Conservation (phyloP, 2,888 invertebrate genomes). For the Acanthopleura granulata region DNA sequence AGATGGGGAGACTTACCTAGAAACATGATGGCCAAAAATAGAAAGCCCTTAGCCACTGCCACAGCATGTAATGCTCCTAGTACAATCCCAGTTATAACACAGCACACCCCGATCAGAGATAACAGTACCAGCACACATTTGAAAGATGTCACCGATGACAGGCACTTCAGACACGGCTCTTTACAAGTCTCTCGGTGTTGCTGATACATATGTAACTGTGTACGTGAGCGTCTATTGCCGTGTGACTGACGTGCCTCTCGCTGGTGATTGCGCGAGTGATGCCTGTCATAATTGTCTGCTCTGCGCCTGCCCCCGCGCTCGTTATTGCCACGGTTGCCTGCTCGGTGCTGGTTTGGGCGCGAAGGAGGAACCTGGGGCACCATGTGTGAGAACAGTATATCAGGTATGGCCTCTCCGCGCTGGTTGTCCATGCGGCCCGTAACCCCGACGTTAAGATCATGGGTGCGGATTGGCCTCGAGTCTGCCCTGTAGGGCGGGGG, state of each 20-base stretch:
- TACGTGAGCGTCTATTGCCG: constrained; percentile 19
- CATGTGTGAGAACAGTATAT: constrained; percentile 59
- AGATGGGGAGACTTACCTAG: constrained; percentile 57
- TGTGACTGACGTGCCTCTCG: constrained; percentile 26
- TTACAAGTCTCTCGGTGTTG: constrained; percentile 40
- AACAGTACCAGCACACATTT: constrained; percentile 65
- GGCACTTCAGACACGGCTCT: constrained; percentile 59
- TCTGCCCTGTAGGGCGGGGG: constrained; percentile 2
- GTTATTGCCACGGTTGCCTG: constrained; percentile 32
- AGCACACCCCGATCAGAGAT: constrained; percentile 64
- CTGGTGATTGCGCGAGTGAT: constrained; percentile 25
- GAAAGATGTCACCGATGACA: constrained; percentile 61
- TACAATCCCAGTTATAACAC: constrained; percentile 66
- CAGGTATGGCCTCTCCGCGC: constrained; percentile 51
- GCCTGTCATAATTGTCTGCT: constrained; percentile 25
- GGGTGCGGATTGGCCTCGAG: constrained; percentile 38
- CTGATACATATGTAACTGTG: constrained; percentile 14
- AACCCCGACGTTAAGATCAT: constrained; percentile 42
- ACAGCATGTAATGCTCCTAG: constrained; percentile 62
- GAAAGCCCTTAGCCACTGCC: constrained; percentile 54
- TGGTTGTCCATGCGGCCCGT: constrained; percentile 31
- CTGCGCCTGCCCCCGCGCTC: constrained; percentile 28
- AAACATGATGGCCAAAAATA: constrained; percentile 67
- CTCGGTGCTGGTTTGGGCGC: constrained; percentile 42
- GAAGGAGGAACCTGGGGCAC: constrained; percentile 42